Evolutionary conservation across 2,797 vertebrate genomes (phyloP), one percentile per base, ranked within the genome.

Genomic region (Rhinogobio ventralis): DNA sequence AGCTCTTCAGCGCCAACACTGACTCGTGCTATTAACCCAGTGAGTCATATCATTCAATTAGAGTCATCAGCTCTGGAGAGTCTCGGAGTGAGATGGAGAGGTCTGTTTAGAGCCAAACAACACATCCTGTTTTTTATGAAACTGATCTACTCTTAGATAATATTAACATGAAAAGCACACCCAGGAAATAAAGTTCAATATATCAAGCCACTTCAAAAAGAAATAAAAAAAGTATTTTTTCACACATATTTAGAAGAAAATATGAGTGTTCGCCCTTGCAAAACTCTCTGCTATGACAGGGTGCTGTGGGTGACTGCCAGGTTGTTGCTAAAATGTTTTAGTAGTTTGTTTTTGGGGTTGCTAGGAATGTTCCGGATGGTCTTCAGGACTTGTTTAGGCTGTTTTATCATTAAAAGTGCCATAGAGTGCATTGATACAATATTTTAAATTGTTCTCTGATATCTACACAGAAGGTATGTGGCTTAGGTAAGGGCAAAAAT

Each of bases 21-120:
- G 49, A 64, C 53, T 83, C 85, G 74, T 64, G 53, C 81, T 85
- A 89, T 79, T 89, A 87, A 78, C 86, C 79, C 82, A 74, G 42
- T n/a, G 79, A 87, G 79, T 84, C 86, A 84, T 78, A 79, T 82
- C 84, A 87, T 87, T 87, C 79, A 87, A 89, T 89, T 89, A 89
- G 49, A 83, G 64, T 79, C 86, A 87, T 86, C 86, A 86, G 49
- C 82, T 85, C 33, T 86, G 25, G 57, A 77, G 86, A 64, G 79
- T 57, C 74, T 84, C 68, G 5, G 28, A 86, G 64, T 46, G 78
- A 79, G 79, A 78, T 72, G 53, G 60, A 85, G 74, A 68, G 46
- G 83, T 28, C 73, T 79, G 84, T 86, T 84, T 66, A 49, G 71
- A 49, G 73, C 73, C 60, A 82, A 81, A 75, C 69, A 85, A 79